A percentile compares a stretch with the other conserved stretches of the same genome.
phyloP scores from a whole-genome alignment of 1,140 invertebrate species.

The Daktulosphaira vitifoliae region DNA sequence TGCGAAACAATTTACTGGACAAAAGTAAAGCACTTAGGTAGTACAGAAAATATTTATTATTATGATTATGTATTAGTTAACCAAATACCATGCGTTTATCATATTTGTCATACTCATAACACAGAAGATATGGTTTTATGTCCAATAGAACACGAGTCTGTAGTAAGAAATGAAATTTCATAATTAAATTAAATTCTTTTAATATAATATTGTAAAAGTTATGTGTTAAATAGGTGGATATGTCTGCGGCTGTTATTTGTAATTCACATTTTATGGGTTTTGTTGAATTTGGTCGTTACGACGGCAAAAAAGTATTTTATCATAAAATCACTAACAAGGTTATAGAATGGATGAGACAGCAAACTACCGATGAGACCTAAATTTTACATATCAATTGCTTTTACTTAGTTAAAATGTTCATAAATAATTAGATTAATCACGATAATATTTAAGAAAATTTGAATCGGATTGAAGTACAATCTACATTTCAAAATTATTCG shows the following conservation, averaged over 20 bases:
- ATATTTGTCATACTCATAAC: neutral
- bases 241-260: neutral
- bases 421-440: too few species aligned
- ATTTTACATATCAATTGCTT: too few species aligned
- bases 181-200: neutral
- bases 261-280: constrained; percentile 7
- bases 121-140: too few species aligned
- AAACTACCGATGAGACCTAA: too few species aligned
- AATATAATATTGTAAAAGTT: neutral
- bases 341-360: neutral
- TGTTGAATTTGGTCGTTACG: neutral
- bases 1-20: constrained; percentile 3
- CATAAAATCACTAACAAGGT: constrained; percentile 12
- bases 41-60: neutral
- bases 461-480: too few species aligned
- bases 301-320: neutral
- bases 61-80: neutral
- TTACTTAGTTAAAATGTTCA: too few species aligned
- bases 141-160: neutral
- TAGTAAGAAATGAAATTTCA: neutral
- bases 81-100: constrained; percentile 2
- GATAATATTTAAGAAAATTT: too few species aligned
- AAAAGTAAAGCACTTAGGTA: neutral
- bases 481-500: too few species aligned
- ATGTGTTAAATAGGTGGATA: neutral